Base-by-base conservation (phyloP, 2,888 invertebrate genomes). In the Pandemis heparana region DNA sequence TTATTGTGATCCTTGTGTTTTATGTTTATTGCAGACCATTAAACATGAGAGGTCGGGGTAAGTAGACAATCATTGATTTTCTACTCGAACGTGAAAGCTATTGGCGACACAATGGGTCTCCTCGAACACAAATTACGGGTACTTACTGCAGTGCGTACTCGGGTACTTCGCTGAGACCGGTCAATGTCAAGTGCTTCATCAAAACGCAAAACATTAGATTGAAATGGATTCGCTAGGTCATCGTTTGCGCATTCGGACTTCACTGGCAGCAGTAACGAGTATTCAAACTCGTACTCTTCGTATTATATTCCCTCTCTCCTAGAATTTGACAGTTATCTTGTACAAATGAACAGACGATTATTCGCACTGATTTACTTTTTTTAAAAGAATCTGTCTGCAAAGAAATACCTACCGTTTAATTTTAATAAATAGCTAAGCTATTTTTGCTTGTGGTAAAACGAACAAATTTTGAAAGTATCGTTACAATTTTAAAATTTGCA, bases 11-110 rank as follows among this genome's bases (percentile, higher is more conserved):
- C 18, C 48, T 72, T 72, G 63, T 48, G 68, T 48, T 64, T 63
- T 59, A 73, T 69, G 68, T 73, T 73, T 73, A 73, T 64, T 63
- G 68, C 63, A 48, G 63, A 48, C 73, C 73, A 69, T 73, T 69
- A 73, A 73, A 59, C 72, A 59, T 46, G 51, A 63, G 56, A 73
- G 68, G 48, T 65, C 41, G 48, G 73, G 68, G 59, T 69, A 73
- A 73, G 73, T 73, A 73, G 73, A 69, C 56, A 73, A 73, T 69
- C 73, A 73, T 73, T 64, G 73, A 69, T 73, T 73, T 51, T 60
- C 73, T 64, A 59, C 73, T 73, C 39, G 68, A 69, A 51, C 73
- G 48, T 73, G 41, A 73, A 73, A 69, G 73, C 73, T 69, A 48
- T 41, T 66, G 66, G 62, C 67, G 48, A 69, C 64, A 73, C 68